A percentile compares a stretch with the other conserved stretches of the same genome.
Evolutionary conservation across 37 sponge, comb jelly and placozoan species (phyloP).

Genomic region (Trichoplax adhaerens): DNA sequence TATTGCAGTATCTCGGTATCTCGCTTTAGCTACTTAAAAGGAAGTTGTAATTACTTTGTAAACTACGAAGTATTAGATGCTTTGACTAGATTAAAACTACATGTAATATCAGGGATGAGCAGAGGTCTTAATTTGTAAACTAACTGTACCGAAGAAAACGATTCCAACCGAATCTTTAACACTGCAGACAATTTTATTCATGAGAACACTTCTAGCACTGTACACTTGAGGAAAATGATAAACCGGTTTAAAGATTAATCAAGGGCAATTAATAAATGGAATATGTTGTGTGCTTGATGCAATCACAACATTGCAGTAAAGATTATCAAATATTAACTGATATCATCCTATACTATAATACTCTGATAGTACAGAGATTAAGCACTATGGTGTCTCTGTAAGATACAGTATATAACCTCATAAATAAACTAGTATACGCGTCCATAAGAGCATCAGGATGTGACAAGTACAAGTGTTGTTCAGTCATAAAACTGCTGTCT

Average conservation of each 20-base stretch:
- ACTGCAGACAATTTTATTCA: constrained; percentile 80
- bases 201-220: constrained; percentile 67
- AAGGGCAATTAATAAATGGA: not conserved
- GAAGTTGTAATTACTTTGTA: constrained; percentile 50
- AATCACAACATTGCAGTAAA: not conserved
- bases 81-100: not conserved
- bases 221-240: constrained; percentile 12
- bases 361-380: too few species aligned
- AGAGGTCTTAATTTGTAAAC: constrained; percentile 2
- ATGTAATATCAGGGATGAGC: not conserved
- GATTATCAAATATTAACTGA: not conserved
- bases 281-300: not conserved
- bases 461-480: constrained; percentile 1
- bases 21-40: constrained; percentile 9
- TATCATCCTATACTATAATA: not conserved
- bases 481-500: not conserved
- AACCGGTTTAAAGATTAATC: not conserved
- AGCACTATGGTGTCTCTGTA: too few species aligned
- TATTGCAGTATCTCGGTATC: too few species aligned
- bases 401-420: too few species aligned
- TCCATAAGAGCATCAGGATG: not conserved
- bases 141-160: constrained; percentile 78
- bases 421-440: too few species aligned
- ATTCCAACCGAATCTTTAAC: constrained; percentile 76
- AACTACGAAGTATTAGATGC: not conserved